phyloP scores from a whole-genome alignment of 2,797 vertebrate species.

The Cichlasoma orientale region DNA sequence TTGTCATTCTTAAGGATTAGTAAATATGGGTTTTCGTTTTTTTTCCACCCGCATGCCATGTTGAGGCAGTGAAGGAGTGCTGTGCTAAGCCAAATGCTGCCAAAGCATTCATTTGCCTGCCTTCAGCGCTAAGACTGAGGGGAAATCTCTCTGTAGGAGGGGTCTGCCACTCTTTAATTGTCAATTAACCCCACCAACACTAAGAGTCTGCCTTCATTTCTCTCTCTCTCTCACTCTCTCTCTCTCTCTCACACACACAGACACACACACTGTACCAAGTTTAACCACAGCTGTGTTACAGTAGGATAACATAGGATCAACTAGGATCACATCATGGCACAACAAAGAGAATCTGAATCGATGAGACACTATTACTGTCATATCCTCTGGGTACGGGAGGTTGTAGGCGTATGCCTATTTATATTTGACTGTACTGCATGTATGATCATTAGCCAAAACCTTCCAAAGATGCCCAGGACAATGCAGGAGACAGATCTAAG shows the following conservation, averaged over 20 bases:
- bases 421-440: background rate
- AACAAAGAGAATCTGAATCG: constrained; percentile 63
- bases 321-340: constrained; percentile 49
- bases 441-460: constrained; percentile 24
- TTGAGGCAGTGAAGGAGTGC: constrained; percentile 6
- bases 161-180: constrained; percentile 79
- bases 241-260: background rate
- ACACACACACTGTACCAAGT: constrained; percentile 23
- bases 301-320: constrained; percentile 58
- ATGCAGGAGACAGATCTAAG: constrained; percentile 16
- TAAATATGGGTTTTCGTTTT: constrained; percentile 45
- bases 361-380: constrained; percentile 58
- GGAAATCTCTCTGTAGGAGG: constrained; percentile 75
- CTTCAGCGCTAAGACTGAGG: constrained; percentile 72
- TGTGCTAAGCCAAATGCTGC: constrained; percentile 55
- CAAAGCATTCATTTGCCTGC: constrained; percentile 78
- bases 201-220: constrained; percentile 31
- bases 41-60: constrained; percentile 6
- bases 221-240: background rate
- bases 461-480: constrained; percentile 19
- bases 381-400: constrained; percentile 30
- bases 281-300: constrained; percentile 52
- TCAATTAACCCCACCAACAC: constrained; percentile 74
- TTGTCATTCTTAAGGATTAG: background rate
- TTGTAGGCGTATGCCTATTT: background rate